These are phyloP conservation scores for Drosophila parvula DNA, from an alignment of 1,140 invertebrate species.

Conservation along the genomic window DNA sequence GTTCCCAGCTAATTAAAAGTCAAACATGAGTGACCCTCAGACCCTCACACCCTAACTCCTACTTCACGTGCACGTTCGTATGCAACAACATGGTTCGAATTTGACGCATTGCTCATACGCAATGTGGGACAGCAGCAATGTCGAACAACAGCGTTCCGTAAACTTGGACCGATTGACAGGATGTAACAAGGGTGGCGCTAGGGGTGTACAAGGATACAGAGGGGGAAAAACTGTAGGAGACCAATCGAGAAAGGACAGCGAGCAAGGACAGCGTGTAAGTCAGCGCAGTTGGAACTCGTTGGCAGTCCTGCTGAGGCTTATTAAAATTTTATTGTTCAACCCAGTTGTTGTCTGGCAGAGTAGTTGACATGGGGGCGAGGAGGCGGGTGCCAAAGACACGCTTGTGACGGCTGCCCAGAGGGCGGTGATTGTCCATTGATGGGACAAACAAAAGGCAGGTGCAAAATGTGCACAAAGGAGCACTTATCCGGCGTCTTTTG, in stretches of 20 bases:
- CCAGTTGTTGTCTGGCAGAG: constrained; percentile 45
- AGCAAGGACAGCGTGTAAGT: constrained; percentile 20
- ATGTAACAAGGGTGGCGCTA: background rate
- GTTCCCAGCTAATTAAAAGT: constrained; percentile 46
- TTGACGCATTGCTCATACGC: constrained; percentile 51
- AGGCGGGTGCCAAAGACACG: constrained; percentile 21
- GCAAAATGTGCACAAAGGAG: constrained; percentile 75
- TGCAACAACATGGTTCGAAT: constrained; percentile 27
- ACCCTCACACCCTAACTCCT: background rate
- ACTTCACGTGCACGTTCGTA: background rate
- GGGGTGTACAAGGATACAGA: background rate
- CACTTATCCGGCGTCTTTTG: constrained; percentile 62
- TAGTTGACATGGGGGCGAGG: constrained; percentile 48
- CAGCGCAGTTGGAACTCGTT: constrained; percentile 31
- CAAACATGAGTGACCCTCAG: constrained; percentile 20
- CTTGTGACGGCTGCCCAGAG: constrained; percentile 2
- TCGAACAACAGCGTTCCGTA: constrained; percentile 32
- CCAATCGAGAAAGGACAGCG: background rate
- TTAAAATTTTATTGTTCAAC: constrained; percentile 65
- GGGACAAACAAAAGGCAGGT: constrained; percentile 63
- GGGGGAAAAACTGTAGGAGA: background rate
- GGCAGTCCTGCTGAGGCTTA: constrained; percentile 49
- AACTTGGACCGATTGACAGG: constrained; percentile 26
- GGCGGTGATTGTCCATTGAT: constrained; percentile 53
- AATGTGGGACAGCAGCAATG: constrained; percentile 42